phyloP scores from a whole-genome alignment of 2,113 vertebrate genomes.

The Agapornis roseicollis region DNA sequence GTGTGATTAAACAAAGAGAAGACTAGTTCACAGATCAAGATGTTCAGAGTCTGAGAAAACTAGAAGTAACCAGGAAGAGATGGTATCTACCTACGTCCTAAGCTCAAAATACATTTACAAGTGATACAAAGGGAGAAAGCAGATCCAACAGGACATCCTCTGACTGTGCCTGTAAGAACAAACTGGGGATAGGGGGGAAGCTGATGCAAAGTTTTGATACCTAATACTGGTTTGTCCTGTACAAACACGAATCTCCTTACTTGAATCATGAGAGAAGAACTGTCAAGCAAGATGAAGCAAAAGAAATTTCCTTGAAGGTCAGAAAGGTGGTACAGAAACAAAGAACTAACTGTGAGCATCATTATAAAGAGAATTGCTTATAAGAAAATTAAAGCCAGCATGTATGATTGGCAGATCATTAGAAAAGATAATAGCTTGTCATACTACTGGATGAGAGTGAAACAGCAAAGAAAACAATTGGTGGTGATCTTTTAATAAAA shows the following conservation, averaged over 20 bases:
- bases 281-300: neutral
- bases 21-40: neutral
- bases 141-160: neutral
- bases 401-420: neutral
- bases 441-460: neutral
- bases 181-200: accelerated
- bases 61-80: neutral
- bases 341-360: neutral
- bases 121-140: neutral
- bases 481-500: neutral
- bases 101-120: neutral
- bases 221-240: neutral
- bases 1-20: neutral
- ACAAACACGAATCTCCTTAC: neutral
- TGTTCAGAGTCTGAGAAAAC: neutral
- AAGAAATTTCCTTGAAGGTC: neutral
- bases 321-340: neutral
- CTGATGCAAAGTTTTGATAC: neutral
- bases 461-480: neutral
- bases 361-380: neutral
- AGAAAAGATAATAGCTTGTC: constrained; percentile 10
- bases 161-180: neutral
- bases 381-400: neutral
- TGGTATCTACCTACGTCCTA: neutral
- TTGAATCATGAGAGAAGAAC: neutral